Conservation (phyloP, 35 echinoderm and acorn worm species). For the Patiria miniata region DNA sequence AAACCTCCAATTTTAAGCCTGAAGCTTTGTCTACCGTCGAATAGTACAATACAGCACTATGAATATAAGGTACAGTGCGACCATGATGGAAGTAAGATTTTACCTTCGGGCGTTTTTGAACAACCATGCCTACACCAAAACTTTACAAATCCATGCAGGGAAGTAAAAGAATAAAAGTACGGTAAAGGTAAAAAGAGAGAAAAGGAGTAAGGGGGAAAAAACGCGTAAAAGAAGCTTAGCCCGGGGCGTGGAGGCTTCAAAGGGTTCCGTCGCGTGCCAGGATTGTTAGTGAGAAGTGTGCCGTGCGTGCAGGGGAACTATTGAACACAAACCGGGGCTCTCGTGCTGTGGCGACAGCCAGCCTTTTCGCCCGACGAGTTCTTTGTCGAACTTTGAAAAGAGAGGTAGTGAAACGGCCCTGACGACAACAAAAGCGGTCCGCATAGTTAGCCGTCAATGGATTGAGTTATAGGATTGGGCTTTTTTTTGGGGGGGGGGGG, state of each 20-base stretch:
- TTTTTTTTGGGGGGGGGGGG: too few relatives aligned
- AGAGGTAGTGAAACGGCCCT: constrained; percentile 7
- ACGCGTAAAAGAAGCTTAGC: not conserved
- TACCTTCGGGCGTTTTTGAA: too few relatives aligned
- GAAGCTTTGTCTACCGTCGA: not conserved
- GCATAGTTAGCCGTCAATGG: constrained; percentile 10
- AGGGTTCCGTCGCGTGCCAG: constrained; percentile 11
- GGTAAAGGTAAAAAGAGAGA: not conserved
- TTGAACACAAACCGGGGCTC: not conserved
- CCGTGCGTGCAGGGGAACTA: constrained; percentile 10
- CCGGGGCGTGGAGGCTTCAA: not conserved
- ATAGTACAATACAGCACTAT: not conserved
- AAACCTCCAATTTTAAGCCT: not conserved
- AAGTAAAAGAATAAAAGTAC: not conserved
- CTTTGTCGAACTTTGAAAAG: constrained; percentile 19
- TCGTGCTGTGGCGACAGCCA: constrained; percentile 4
- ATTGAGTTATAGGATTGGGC: not conserved
- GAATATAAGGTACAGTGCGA: not conserved
- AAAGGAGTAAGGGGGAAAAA: not conserved
- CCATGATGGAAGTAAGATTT: too few relatives aligned
- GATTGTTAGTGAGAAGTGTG: not conserved
- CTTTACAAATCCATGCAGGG: constrained; percentile 7
- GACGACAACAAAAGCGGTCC: constrained; percentile 18
- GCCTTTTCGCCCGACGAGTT: not conserved
- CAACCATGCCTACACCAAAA: not conserved